Conservation (phyloP, 2,888 invertebrate genomes). For the Temnothorax unifasciatus region DNA sequence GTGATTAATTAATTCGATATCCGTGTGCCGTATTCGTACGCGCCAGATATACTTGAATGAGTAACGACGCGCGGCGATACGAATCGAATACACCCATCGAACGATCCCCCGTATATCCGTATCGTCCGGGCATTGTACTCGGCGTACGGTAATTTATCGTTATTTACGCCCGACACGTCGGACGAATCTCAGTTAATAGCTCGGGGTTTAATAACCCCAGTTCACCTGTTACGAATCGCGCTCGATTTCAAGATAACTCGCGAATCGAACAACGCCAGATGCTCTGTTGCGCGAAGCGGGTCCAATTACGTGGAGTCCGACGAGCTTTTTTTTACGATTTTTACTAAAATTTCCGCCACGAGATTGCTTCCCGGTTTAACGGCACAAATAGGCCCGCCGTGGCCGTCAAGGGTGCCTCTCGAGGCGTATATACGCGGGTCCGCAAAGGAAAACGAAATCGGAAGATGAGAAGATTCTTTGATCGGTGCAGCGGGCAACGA, state of each 20-base stretch:
- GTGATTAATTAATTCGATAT: conserved; percentile 59
- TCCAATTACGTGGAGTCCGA: conserved; percentile 18
- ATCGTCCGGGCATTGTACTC: conserved; percentile 56
- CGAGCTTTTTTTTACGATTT: not conserved
- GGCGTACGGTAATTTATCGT: conserved; percentile 60
- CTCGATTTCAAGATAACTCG: conserved; percentile 29
- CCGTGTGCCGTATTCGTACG: conserved; percentile 43
- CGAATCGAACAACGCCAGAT: not conserved
- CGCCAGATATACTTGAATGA: conserved; percentile 29
- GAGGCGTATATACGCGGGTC: conserved; percentile 27
- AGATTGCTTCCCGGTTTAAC: conserved; percentile 3
- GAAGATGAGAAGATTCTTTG: not conserved
- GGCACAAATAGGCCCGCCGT: not conserved
- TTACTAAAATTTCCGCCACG: not conserved
- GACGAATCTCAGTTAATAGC: conserved; percentile 41
- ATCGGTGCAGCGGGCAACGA: not conserved
- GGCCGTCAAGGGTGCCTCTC: not conserved
- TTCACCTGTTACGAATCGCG: conserved; percentile 30
- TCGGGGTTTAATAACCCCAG: conserved; percentile 61
- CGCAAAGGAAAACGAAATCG: conserved; percentile 41
- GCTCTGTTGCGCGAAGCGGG: not conserved
- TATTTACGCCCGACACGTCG: conserved; percentile 59
- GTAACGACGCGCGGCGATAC: conserved; percentile 47
- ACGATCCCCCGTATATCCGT: conserved; percentile 4
- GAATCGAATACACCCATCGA: conserved; percentile 48